These are phyloP conservation scores for Botia kubotai DNA, from an alignment of 2,797 vertebrate species.

Conservation along the genomic window DNA sequence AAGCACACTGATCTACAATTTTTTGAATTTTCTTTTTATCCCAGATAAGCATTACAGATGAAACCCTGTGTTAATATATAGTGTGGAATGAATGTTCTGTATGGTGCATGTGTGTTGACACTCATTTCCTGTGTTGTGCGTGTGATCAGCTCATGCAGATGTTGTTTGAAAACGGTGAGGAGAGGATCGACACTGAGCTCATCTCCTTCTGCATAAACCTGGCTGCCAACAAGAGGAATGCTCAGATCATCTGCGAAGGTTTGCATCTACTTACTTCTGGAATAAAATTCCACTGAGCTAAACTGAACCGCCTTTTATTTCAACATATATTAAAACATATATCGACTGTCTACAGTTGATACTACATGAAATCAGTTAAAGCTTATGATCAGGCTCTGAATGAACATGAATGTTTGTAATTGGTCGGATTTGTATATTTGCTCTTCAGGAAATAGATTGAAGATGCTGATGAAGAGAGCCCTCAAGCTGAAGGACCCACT, in stretches of 20 bases:
- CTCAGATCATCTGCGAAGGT: slow-evolving; percentile 95
- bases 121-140: slow-evolving; percentile 20
- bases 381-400: background rate
- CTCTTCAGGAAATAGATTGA: slow-evolving; percentile 86
- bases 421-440: background rate
- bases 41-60: background rate
- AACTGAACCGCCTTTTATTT: background rate
- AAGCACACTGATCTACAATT: background rate
- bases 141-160: slow-evolving; percentile 88
- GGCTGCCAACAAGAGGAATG: slow-evolving; percentile 92
- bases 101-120: background rate
- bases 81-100: background rate
- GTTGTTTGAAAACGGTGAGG: slow-evolving; percentile 86
- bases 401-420: background rate
- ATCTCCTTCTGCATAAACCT: slow-evolving; percentile 96
- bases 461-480: slow-evolving; percentile 91
- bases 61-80: background rate
- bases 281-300: background rate
- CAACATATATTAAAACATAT: background rate
- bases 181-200: slow-evolving; percentile 85
- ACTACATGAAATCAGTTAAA: slow-evolving; percentile 1
- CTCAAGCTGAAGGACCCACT: slow-evolving; percentile 90
- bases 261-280: background rate
- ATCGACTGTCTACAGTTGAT: background rate
- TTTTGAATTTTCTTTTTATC: background rate